These are phyloP conservation scores for Conomelus anceps DNA, from an alignment of 2,888 invertebrate species.

Conservation along the genomic window DNA sequence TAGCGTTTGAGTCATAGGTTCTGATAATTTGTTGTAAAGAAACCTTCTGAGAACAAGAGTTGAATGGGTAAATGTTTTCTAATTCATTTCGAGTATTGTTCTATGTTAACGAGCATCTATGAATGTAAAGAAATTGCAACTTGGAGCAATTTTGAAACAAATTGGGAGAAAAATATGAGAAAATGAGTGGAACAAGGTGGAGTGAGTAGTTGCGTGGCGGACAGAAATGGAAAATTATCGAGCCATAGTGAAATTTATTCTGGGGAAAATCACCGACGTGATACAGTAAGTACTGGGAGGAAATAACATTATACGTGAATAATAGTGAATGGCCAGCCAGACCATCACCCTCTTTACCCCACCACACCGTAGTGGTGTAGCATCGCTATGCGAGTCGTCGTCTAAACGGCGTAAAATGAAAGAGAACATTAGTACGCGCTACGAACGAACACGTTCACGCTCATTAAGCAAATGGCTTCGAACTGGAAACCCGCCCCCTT, in stretches of 20 bases:
- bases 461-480: neutral
- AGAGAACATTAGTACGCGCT: neutral
- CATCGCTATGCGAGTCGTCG: neutral
- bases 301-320: neutral
- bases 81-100: neutral
- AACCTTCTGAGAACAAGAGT: too few relatives aligned
- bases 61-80: too few relatives aligned
- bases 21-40: too few relatives aligned
- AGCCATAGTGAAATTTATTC: neutral
- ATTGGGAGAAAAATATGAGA: neutral
- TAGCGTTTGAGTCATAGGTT: too few relatives aligned
- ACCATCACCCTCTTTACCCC: neutral
- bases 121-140: neutral
- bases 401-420: neutral
- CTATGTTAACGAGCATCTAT: too few relatives aligned
- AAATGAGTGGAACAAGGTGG: neutral
- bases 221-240: neutral
- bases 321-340: neutral
- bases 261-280: neutral
- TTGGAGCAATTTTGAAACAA: neutral
- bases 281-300: neutral
- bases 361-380: too few relatives aligned
- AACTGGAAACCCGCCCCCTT: neutral
- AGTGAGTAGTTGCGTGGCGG: neutral
- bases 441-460: neutral